Evolutionary conservation across 2,113 vertebrate genomes (phyloP).

Genomic region (Diglossa brunneiventris): DNA sequence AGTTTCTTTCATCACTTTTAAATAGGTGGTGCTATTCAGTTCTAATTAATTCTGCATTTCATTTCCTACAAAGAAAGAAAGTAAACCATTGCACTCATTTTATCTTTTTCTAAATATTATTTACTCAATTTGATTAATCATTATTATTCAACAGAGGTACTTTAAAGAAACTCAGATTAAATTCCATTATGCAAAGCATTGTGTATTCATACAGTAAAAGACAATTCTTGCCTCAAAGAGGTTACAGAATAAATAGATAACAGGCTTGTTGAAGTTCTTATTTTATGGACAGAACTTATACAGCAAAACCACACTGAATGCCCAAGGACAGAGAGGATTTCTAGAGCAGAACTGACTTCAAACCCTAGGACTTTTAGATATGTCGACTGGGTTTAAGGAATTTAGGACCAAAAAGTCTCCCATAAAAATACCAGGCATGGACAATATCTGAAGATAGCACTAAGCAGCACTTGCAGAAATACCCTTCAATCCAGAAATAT

Average conservation of each 20-base stretch:
- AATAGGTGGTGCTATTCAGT: neutral
- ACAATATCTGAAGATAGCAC: neutral
- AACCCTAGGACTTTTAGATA: neutral
- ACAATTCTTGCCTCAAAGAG: neutral
- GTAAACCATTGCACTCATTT: neutral
- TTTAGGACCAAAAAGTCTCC: neutral
- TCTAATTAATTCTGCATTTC: slow-evolving; percentile 17
- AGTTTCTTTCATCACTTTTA: slow-evolving; percentile 9
- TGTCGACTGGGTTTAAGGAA: neutral
- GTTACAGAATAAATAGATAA: neutral
- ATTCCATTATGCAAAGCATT: neutral
- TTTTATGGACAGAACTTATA: neutral
- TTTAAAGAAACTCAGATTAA: slow-evolving; percentile 1
- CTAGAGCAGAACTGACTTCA: neutral
- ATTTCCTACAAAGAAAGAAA: slow-evolving; percentile 4
- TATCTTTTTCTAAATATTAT: neutral
- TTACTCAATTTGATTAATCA: slow-evolving; percentile 19
- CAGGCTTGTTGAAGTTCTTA: neutral
- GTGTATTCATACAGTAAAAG: neutral
- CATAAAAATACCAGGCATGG: neutral
- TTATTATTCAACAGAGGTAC: slow-evolving; percentile 1
- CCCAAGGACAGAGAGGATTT: neutral
- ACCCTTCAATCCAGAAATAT: neutral
- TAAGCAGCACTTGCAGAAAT: neutral
- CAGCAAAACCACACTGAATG: neutral